Evolutionary conservation across 2,888 invertebrate species (phyloP).

Genomic region (Graphium colonna): DNA sequence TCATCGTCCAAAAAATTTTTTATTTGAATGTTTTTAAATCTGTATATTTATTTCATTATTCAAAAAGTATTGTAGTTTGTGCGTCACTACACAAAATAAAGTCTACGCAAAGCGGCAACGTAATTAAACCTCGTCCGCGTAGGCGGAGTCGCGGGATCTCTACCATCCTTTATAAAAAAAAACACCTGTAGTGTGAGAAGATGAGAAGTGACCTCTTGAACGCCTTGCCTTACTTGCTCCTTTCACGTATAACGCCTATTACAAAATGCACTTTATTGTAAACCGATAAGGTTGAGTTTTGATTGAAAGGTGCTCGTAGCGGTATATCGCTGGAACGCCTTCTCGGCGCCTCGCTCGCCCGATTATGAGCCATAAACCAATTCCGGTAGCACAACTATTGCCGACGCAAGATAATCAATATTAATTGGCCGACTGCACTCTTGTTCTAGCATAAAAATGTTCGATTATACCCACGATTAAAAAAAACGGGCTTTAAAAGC

Average conservation of each 20-base stretch:
- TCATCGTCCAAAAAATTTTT: too few relatives aligned
- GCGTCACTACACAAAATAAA: constrained; percentile 1
- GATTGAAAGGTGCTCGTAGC: constrained; percentile 22
- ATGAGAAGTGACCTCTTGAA: constrained; percentile 55
- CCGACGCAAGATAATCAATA: constrained; percentile 52
- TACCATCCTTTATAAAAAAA: constrained; percentile 52
- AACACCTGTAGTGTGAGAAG: constrained; percentile 72
- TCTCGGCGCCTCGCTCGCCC: constrained; percentile 62
- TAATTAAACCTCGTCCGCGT: constrained; percentile 55
- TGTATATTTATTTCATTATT: too few relatives aligned
- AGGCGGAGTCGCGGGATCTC: constrained; percentile 51
- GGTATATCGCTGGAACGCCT: constrained; percentile 54
- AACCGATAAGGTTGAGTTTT: constrained; percentile 35
- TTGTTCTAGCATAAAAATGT: constrained; percentile 28
- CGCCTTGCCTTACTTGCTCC: constrained; percentile 18
- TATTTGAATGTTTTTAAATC: too few relatives aligned
- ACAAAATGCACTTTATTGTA: not conserved
- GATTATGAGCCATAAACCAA: constrained; percentile 74
- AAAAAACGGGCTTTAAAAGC: constrained; percentile 4
- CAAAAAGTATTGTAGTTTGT: too few relatives aligned
- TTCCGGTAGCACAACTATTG: constrained; percentile 73
- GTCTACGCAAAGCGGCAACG: constrained; percentile 24
- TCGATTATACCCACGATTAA: constrained; percentile 27
- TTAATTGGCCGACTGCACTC: constrained; percentile 30
- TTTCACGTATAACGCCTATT: not conserved